Conservation (phyloP, 1,140 invertebrate genomes). For the Drosophila triauraria region DNA sequence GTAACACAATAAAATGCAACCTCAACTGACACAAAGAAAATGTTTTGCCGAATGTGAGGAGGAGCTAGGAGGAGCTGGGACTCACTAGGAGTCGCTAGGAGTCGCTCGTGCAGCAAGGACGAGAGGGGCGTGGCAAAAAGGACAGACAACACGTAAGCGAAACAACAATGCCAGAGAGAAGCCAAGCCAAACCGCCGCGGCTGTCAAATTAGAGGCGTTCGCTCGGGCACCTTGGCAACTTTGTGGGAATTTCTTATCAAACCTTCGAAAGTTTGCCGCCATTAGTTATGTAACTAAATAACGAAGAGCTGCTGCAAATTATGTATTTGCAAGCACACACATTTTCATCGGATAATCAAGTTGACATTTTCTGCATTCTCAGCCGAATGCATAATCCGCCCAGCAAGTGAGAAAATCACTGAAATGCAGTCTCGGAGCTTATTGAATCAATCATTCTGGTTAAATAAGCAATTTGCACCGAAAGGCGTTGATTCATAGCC, state of each 20-base stretch:
- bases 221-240: constrained; percentile 47
- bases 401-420: constrained; percentile 44
- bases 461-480: constrained; percentile 42
- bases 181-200: constrained; percentile 53
- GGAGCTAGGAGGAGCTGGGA: constrained; percentile 23
- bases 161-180: constrained; percentile 68
- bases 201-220: constrained; percentile 79
- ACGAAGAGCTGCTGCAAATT: neutral
- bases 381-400: constrained; percentile 34
- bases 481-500: constrained; percentile 49
- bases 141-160: constrained; percentile 79
- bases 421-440: constrained; percentile 12
- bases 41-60: constrained; percentile 68
- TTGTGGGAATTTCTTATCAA: constrained; percentile 42
- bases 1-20: constrained; percentile 82
- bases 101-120: constrained; percentile 41
- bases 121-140: constrained; percentile 48
- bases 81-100: constrained; percentile 22
- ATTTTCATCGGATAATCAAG: constrained; percentile 9
- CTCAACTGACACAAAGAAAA: constrained; percentile 82
- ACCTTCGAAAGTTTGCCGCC: neutral
- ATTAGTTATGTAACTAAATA: constrained; percentile 10
- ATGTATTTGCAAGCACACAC: neutral
- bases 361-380: constrained; percentile 12
- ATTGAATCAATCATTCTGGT: constrained; percentile 67